Percentiles rank a stretch among this genome's conserved stretches.
Evolutionary conservation across 2,797 vertebrate species (phyloP).

Genomic region (Euthynnus affinis): DNA sequence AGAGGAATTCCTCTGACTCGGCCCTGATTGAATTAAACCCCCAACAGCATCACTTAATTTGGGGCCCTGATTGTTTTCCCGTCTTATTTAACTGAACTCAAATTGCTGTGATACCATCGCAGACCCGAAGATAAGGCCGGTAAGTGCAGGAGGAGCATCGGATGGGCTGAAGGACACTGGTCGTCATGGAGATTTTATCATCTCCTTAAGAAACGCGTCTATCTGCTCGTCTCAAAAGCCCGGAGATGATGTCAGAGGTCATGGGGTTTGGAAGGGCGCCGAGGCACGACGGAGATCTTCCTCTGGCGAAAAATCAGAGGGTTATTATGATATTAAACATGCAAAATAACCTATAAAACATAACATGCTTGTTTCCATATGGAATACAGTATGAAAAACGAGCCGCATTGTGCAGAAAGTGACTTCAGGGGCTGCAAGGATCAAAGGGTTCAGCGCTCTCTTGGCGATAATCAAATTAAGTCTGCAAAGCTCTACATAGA

Average conservation of each 20-base stretch:
- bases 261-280: constrained; percentile 48
- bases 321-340: constrained; percentile 27
- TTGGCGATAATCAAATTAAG: constrained; percentile 67
- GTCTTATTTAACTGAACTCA: constrained; percentile 82
- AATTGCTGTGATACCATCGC: constrained; percentile 81
- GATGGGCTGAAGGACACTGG: constrained; percentile 73
- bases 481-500: constrained; percentile 47
- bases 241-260: constrained; percentile 64
- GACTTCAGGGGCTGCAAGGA: constrained; percentile 57
- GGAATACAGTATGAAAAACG: constrained; percentile 25
- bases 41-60: constrained; percentile 62
- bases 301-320: constrained; percentile 22
- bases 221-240: constrained; percentile 54
- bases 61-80: constrained; percentile 75
- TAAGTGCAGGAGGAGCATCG: constrained; percentile 76
- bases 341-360: constrained; percentile 34
- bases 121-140: constrained; percentile 79
- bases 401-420: constrained; percentile 36
- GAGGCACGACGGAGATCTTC: constrained; percentile 3
- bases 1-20: constrained; percentile 77
- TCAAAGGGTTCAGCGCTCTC: constrained; percentile 65
- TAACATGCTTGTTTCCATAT: constrained; percentile 2
- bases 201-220: constrained; percentile 39
- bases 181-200: constrained; percentile 66
- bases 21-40: constrained; percentile 81